phyloP scores from a whole-genome alignment of 2,113 vertebrate species.

The Probosciger aterrimus region DNA sequence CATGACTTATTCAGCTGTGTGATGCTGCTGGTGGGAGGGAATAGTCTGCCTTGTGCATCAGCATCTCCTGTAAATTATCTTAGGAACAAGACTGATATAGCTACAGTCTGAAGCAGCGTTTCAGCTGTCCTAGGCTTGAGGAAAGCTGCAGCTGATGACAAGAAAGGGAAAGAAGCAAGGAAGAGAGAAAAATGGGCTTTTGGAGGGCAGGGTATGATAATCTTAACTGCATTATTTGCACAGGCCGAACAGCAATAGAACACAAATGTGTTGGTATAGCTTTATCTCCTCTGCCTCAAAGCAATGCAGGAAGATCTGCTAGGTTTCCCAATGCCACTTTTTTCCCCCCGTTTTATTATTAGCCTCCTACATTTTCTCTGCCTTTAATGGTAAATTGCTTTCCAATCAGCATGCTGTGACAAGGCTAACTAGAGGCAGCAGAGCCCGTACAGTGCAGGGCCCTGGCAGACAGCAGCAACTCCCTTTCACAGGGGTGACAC shows the following conservation, averaged over 20 bases:
- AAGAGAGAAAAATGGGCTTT: not conserved
- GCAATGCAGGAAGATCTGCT: not conserved
- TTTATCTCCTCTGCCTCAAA: not conserved
- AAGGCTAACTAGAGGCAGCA: slow-evolving; percentile 76
- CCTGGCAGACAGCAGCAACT: slow-evolving; percentile 63
- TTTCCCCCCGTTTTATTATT: not conserved
- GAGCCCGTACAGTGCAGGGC: slow-evolving; percentile 66
- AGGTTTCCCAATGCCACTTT: not conserved
- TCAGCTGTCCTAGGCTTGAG: not conserved
- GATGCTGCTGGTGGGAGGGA: slow-evolving; percentile 4
- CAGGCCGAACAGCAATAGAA: not conserved
- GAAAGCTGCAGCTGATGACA: not conserved
- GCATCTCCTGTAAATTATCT: not conserved
- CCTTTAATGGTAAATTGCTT: slow-evolving; percentile 72
- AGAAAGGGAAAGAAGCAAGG: not conserved
- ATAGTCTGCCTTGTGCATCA: not conserved
- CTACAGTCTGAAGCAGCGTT: not conserved
- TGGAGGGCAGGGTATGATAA: not conserved
- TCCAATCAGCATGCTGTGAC: slow-evolving; percentile 78
- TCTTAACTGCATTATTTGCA: not conserved
- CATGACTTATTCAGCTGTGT: not conserved
- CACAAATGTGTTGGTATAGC: not conserved
- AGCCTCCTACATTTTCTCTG: slow-evolving; percentile 46
- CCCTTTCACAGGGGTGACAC: slow-evolving; percentile 75
- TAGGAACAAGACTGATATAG: not conserved